Evolutionary conservation across 2,113 vertebrate genomes (phyloP), one percentile per base, ranked within the genome.

Genomic region (Fregata magnificens): DNA sequence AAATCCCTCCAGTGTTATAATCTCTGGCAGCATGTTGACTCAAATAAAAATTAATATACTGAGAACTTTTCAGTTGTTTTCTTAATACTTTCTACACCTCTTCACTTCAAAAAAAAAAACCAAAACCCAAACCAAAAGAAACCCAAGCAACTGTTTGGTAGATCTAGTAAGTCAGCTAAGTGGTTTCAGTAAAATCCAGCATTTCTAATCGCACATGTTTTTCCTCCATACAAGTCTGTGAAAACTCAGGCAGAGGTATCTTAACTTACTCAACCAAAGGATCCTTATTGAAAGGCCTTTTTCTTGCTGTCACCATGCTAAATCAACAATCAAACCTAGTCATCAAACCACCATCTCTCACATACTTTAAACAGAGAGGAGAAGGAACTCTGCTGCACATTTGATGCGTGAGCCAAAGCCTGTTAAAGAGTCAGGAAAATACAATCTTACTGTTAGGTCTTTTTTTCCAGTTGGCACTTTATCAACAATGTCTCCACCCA

Each of bases 401-500:
- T 3, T 6, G n/a, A 73, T 24, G 13, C 6, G 1, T 0, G 25
- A 88, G 79, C 86, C 91, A 91, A 82, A 86, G 81, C 56, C 78
- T 24, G 34, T 8, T 21, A 42, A 10, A 49, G n/a, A 74, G 56
- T 59, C 45, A 28, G 78, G 47, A 94, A 94, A 93, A 94, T 2
- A 72, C 22, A 38, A 24, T 61, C 92, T 53, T 84, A 67, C 69
- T 47, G 82, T 62, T 86, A 36, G 29, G 29, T 53, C 32, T 85
- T 67, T 79, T 66, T 81, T 79, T n/a, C 53, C 77, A 82, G 66
- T 28, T 95, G 96, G 97, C 95, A 44, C 62, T 84, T 58, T 7
- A 62, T 73, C 95, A 97, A 87, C 73, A 63, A 59, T 29, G 93
- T 82, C 89, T 77, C 91, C 95, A 93, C 97, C 97, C 95, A 90